Conservation (phyloP, 2,113 vertebrate species). For the Podiceps cristatus region DNA sequence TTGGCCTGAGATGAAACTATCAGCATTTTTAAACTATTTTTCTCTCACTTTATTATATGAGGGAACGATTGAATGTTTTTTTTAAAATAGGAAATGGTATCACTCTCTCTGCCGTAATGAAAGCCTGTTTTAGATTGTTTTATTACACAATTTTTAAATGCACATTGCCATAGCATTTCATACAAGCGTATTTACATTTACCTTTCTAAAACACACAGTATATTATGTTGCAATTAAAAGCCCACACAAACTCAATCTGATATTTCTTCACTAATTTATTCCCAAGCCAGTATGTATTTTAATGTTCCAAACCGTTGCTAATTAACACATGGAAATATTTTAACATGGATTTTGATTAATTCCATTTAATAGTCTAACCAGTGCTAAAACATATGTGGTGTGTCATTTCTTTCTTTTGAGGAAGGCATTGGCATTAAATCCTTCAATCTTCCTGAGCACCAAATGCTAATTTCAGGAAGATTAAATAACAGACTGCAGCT, state of each 20-base stretch:
- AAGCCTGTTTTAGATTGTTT: conserved; percentile 19
- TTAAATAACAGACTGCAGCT: conserved; percentile 59
- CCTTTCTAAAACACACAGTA: conserved; percentile 61
- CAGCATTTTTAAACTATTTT: neutral
- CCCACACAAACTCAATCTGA: conserved; percentile 59
- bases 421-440: conserved; percentile 61
- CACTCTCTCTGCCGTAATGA: conserved; percentile 15
- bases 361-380: conserved; percentile 64
- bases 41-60: conserved; percentile 30
- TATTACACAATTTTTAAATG: conserved; percentile 15
- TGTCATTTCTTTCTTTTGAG: conserved; percentile 49
- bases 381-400: conserved; percentile 53
- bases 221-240: conserved; percentile 68
- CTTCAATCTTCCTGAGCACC: conserved; percentile 66
- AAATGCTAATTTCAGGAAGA: conserved; percentile 73
- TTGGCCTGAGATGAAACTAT: conserved; percentile 42
- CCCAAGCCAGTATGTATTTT: conserved; percentile 65
- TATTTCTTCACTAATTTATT: conserved; percentile 69
- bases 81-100: conserved; percentile 43
- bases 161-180: neutral
- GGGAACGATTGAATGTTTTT: neutral
- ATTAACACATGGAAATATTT: conserved; percentile 71
- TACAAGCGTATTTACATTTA: conserved; percentile 54
- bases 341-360: conserved; percentile 70
- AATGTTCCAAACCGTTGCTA: conserved; percentile 60